Evolutionary conservation across 1,140 invertebrate genomes (phyloP).

Genomic region (Nasonia vitripennis): DNA sequence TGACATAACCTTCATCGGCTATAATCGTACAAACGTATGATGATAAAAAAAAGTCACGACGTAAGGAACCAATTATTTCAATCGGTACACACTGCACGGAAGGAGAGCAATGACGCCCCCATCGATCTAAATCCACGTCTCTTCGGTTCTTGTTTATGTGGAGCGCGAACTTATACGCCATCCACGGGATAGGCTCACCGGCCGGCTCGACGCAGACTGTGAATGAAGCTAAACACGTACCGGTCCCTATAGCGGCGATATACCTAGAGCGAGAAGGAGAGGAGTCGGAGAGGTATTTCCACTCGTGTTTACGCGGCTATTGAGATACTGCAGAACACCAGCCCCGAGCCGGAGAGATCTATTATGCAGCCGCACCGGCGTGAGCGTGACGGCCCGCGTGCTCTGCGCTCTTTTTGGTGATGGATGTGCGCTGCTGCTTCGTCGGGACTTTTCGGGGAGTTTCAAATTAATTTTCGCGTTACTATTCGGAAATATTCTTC

Average conservation of each 20-base stretch:
- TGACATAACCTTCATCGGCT: too few relatives aligned
- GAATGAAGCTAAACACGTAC: slow-evolving; percentile 39
- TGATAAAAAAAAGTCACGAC: too few relatives aligned
- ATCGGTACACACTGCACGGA: not conserved
- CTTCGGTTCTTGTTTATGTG: not conserved
- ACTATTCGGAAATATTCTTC: too few relatives aligned
- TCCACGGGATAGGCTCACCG: slow-evolving; percentile 18
- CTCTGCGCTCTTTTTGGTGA: not conserved
- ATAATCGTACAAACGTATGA: too few relatives aligned
- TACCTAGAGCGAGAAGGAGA: not conserved
- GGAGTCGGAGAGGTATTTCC: not conserved
- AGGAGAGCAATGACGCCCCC: not conserved
- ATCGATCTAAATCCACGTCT: slow-evolving; percentile 35
- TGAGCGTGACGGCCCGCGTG: not conserved
- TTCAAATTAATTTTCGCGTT: too few relatives aligned
- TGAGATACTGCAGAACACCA: slow-evolving; percentile 3
- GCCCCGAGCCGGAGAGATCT: not conserved
- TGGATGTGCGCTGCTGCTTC: not conserved
- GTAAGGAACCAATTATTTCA: too few relatives aligned
- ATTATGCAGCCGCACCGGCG: not conserved
- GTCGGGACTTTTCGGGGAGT: too few relatives aligned
- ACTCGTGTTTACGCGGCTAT: not conserved
- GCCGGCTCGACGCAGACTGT: slow-evolving; percentile 12
- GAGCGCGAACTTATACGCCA: slow-evolving; percentile 49
- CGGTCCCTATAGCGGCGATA: not conserved